These are phyloP conservation scores for Romanomermis culicivorax DNA, from an alignment of 2,888 invertebrate genomes.

Conservation along the genomic window DNA sequence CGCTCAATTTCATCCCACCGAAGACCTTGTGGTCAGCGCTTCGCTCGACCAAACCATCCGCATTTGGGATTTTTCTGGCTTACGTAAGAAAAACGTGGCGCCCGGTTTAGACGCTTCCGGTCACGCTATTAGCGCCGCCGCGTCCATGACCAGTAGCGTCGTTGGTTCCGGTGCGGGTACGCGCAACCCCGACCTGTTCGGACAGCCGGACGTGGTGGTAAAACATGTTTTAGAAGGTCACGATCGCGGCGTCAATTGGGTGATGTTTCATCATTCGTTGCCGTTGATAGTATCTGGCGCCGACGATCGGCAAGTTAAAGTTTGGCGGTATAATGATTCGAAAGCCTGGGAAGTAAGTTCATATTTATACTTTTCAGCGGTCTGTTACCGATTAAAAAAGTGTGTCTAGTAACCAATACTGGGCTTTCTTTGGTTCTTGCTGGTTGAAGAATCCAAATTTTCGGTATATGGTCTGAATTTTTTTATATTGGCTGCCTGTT, in stretches of 20 bases:
- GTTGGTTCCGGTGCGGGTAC: not conserved
- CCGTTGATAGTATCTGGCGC: slow-evolving; percentile 90
- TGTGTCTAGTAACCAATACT: not conserved
- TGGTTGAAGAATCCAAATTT: too few species aligned
- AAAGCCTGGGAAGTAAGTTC: slow-evolving; percentile 59
- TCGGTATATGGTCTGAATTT: too few species aligned
- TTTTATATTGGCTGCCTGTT: too few species aligned
- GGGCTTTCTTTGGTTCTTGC: not conserved
- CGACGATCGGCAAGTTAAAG: slow-evolving; percentile 88
- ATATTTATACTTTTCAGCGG: not conserved
- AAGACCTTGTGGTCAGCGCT: slow-evolving; percentile 88
- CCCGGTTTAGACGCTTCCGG: slow-evolving; percentile 65
- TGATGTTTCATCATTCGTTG: slow-evolving; percentile 75
- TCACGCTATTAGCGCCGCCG: slow-evolving; percentile 34
- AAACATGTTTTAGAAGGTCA: slow-evolving; percentile 43
- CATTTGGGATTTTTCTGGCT: slow-evolving; percentile 90
- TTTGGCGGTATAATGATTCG: slow-evolving; percentile 52
- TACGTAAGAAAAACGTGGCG: slow-evolving; percentile 88
- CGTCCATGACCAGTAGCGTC: too few species aligned
- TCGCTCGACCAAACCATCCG: slow-evolving; percentile 92
- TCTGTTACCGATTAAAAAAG: not conserved
- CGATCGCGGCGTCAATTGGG: slow-evolving; percentile 97
- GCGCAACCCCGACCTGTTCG: slow-evolving; percentile 75
- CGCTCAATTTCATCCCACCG: slow-evolving; percentile 84
- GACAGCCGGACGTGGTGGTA: slow-evolving; percentile 35